Base-by-base conservation (phyloP, 2,888 invertebrate genomes). In the Argyra leucocephala region DNA sequence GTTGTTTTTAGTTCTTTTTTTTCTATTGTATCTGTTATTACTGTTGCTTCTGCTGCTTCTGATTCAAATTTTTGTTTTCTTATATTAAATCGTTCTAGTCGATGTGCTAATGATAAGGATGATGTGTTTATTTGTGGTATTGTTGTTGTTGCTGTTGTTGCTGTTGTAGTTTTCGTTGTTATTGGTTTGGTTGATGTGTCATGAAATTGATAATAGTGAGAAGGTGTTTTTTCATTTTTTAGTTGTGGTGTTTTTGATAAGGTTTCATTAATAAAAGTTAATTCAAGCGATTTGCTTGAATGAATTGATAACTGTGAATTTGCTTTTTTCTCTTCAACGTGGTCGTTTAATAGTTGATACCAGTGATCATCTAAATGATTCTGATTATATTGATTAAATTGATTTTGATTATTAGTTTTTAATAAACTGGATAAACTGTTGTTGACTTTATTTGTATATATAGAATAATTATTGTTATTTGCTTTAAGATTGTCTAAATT, bases 391-490 rank as follows among this genome's bases (percentile, higher is more conserved):
- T 48, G 15, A 48, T 48, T 48, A 15, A 18, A 48, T 48, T 48
- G 48, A 48, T 48, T 48, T 48, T 48, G 48, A n/a, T n/a, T n/a
- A n/a, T n/a, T n/a, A 48, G 48, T 48, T 48, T 48, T 48, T 48
- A 48, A 48, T 48, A 48, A 48, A 18, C 48, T 15, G 48, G 48
- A 48, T 18, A 48, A 48, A 48, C 48, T 48, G 48, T 15, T 48
- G 48, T 48, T 48, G 9, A 12, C 18, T 2, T 37, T 37, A 37
- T 48, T 31, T 6, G 7, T 7, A 7, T 7, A 31, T 31, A 31
- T 31, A 7, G 9, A 6, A 31, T n/a, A n/a, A n/a, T 31, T 31
- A 12, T 18, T 48, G 6, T 48, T 12, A 48, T 48, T 18, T 18
- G 18, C 2, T 5, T 48, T 48, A 12, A 18, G 5, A 48, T 48